A percentile compares a stretch with the other conserved stretches of the same genome.
Evolutionary conservation across 2,888 invertebrate genomes (phyloP).

Genomic region (Sesamia inferens): DNA sequence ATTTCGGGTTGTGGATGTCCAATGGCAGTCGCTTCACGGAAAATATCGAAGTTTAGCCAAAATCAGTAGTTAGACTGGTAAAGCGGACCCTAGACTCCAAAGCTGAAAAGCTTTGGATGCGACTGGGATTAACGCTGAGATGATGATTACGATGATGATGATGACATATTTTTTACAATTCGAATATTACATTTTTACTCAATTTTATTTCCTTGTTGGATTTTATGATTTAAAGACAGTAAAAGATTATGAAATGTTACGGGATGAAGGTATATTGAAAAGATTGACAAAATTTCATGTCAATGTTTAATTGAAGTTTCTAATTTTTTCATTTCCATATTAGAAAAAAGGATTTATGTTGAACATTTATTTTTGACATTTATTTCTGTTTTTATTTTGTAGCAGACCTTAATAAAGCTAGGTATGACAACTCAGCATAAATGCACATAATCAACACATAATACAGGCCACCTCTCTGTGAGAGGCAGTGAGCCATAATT

Average conservation of each 20-base stretch:
- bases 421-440: neutral
- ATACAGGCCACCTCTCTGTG: too few species aligned
- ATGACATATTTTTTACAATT: neutral
- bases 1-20: too few species aligned
- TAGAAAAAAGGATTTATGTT: neutral
- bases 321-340: too few species aligned
- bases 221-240: constrained; percentile 2
- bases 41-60: too few species aligned
- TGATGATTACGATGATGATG: too few species aligned
- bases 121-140: too few species aligned
- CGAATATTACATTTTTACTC: neutral
- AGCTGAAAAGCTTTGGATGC: too few species aligned
- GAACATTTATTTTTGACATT: neutral
- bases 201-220: constrained; percentile 36
- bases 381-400: neutral
- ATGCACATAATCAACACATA: too few species aligned
- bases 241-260: neutral
- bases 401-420: neutral
- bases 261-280: neutral
- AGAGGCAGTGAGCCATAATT: neutral
- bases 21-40: too few species aligned
- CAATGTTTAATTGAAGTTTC: too few species aligned
- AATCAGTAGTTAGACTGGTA: too few species aligned
- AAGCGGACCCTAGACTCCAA: too few species aligned
- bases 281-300: neutral